Conservation (phyloP, 2,113 vertebrate species). For the Aspidoscelis tigris region DNA sequence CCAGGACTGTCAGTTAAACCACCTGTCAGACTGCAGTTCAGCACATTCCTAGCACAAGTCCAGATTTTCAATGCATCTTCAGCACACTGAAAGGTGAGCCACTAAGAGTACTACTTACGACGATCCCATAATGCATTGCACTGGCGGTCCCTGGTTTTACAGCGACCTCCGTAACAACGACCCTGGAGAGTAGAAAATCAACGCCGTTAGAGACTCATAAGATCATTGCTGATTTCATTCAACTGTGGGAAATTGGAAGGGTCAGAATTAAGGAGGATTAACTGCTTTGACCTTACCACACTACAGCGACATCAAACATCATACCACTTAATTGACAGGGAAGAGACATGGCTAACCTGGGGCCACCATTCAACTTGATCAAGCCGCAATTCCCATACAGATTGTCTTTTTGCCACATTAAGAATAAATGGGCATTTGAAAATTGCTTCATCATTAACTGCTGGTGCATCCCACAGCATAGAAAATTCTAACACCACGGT, state of each 20-base stretch:
- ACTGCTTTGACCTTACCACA: not conserved
- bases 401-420: not conserved
- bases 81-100: too few relatives aligned
- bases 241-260: not conserved
- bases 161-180: constrained; percentile 90
- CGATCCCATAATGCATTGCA: constrained; percentile 89
- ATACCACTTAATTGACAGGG: not conserved
- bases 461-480: not conserved
- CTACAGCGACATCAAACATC: not conserved
- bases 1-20: too few relatives aligned
- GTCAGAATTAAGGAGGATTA: not conserved
- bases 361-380: not conserved
- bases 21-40: too few relatives aligned
- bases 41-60: too few relatives aligned
- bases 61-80: too few relatives aligned
- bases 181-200: constrained; percentile 75
- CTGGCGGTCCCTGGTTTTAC: constrained; percentile 90
- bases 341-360: not conserved
- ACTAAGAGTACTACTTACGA: constrained; percentile 76
- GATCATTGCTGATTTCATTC: not conserved
- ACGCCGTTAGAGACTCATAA: not conserved
- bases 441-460: not conserved
- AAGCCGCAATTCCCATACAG: not conserved
- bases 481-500: not conserved
- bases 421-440: not conserved